Percentiles rank a stretch among this genome's conserved stretches.
Conservation (phyloP, 2,888 invertebrate species). For the Caprella mutica region DNA sequence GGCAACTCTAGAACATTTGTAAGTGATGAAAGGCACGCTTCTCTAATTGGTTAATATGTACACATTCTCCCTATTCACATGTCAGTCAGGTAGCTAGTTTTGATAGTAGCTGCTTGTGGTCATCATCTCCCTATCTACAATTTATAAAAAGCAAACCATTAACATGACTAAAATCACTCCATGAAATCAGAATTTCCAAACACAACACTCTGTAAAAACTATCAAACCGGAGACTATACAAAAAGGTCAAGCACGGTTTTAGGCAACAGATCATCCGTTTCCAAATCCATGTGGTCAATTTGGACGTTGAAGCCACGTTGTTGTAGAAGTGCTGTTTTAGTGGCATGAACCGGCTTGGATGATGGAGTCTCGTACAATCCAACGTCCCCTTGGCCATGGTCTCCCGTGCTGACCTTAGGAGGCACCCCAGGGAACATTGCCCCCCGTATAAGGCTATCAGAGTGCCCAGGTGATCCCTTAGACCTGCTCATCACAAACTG, state of each 20-base stretch:
- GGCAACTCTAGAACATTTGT: too few relatives aligned
- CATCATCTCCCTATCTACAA: too few relatives aligned
- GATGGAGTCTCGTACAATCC: slow-evolving; percentile 29
- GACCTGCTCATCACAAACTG: slow-evolving; percentile 28
- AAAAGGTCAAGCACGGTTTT: slow-evolving; percentile 31
- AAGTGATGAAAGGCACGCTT: too few relatives aligned
- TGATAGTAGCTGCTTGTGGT: too few relatives aligned
- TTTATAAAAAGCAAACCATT: too few relatives aligned
- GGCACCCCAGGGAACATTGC: slow-evolving; percentile 19
- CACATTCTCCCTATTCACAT: too few relatives aligned
- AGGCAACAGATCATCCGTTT: slow-evolving; percentile 25
- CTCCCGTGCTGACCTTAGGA: slow-evolving; percentile 14
- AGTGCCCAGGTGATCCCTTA: too few relatives aligned
- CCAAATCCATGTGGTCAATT: slow-evolving; percentile 7
- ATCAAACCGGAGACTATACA: slow-evolving; percentile 23
- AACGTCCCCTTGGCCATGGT: slow-evolving; percentile 16
- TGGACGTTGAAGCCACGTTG: slow-evolving; percentile 20
- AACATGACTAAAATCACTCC: too few relatives aligned
- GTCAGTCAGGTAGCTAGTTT: too few relatives aligned
- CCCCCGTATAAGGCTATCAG: slow-evolving; percentile 5
- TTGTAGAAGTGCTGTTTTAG: slow-evolving; percentile 21
- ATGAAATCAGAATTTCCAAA: too few relatives aligned
- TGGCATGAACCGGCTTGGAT: slow-evolving; percentile 26
- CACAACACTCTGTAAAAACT: too few relatives aligned
- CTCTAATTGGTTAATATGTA: too few relatives aligned